Conservation (phyloP, 2,113 vertebrate genomes). For the Pelodiscus sinensis region DNA sequence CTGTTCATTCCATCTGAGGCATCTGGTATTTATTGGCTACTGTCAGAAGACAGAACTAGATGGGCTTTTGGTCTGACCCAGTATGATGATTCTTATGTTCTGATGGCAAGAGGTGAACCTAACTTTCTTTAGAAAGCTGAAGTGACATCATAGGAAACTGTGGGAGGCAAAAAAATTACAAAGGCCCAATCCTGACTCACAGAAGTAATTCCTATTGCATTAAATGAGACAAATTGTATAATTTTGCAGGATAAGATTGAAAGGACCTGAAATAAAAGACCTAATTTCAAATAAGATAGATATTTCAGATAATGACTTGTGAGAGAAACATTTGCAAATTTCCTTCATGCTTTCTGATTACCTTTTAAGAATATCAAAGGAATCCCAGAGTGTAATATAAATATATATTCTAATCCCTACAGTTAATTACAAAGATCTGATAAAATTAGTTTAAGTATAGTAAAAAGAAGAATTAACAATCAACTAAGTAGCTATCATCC, state of each 20-base stretch:
- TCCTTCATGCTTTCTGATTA: not conserved
- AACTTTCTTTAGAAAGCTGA: not conserved
- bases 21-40: no score
- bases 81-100: no score
- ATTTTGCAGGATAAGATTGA: not conserved
- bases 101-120: not conserved
- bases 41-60: no score
- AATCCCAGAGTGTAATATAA: not conserved
- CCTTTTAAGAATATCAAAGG: not conserved
- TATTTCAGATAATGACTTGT: not conserved
- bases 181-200: not conserved
- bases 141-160: not conserved
- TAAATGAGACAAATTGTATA: not conserved
- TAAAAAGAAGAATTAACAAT: not conserved
- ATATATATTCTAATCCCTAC: not conserved
- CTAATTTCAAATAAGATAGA: not conserved
- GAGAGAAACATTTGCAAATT: rapidly evolving
- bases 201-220: not conserved
- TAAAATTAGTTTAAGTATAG: not conserved
- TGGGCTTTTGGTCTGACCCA: no score
- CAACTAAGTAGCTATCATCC: not conserved
- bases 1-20: no score
- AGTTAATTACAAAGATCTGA: not conserved
- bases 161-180: not conserved
- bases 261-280: not conserved